Conservation (phyloP, 35 echinoderm and acorn worm genomes). For the Strongylocentrotus purpuratus region DNA sequence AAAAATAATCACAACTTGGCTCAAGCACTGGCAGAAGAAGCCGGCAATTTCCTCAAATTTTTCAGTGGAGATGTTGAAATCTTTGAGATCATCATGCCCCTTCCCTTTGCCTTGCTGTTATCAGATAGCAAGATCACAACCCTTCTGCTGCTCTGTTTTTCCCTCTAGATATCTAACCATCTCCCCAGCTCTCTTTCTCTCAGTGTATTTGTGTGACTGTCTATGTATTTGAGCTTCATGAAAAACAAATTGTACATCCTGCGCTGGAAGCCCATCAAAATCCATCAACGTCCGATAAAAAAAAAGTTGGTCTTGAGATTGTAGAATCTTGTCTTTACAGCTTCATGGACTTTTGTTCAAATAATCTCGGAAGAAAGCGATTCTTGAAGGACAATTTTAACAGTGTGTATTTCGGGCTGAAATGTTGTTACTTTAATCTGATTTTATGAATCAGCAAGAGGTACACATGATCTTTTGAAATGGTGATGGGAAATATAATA, state of each 20-base stretch:
- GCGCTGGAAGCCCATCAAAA: not conserved
- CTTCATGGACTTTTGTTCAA: not conserved
- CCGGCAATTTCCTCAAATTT: constrained; percentile 3
- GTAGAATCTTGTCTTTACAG: not conserved
- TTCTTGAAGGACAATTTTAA: not conserved
- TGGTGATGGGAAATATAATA: no score
- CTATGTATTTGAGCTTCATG: constrained; percentile 16
- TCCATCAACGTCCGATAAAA: not conserved
- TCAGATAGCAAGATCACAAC: not conserved
- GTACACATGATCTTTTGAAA: no score
- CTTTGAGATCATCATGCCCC: not conserved
- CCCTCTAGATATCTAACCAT: not conserved
- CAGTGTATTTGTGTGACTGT: not conserved
- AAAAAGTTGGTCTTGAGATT: not conserved
- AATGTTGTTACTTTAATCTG: not conserved
- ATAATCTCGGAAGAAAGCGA: not conserved
- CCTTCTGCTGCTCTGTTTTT: not conserved
- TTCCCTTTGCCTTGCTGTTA: not conserved
- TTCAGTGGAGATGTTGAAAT: not conserved
- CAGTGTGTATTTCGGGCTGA: not conserved
- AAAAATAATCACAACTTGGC: constrained; percentile 8
- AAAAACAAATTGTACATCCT: not conserved
- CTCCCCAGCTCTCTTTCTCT: not conserved
- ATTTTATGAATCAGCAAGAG: no score
- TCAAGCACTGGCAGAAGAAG: not conserved